Conservation (phyloP, 2,888 invertebrate species). For the Caenorhabditis zanzibari region DNA sequence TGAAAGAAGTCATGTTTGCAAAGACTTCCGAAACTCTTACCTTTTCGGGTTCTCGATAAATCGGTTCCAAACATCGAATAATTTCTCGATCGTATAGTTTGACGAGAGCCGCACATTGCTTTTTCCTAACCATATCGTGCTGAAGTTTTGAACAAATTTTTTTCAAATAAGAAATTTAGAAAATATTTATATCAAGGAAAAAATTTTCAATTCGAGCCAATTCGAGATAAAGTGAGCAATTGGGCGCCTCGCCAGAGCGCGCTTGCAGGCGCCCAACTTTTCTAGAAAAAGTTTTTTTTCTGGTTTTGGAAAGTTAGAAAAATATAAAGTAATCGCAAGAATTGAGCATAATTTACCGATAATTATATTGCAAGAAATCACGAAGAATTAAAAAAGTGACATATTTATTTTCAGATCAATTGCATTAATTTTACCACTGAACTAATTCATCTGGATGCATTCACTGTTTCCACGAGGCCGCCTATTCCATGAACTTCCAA, state of each 20-base stretch:
- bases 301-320: not conserved
- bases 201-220: constrained; percentile 4
- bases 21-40: not conserved
- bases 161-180: too few species aligned
- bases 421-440: not conserved
- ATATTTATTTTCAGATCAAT: not conserved
- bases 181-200: too few species aligned
- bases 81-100: constrained; percentile 49
- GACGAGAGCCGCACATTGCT: constrained; percentile 27
- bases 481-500: constrained; percentile 12
- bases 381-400: not conserved
- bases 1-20: not conserved
- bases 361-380: not conserved
- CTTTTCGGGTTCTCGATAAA: constrained; percentile 40
- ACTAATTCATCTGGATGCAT: not conserved
- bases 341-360: too few species aligned
- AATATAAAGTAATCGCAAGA: too few species aligned
- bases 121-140: constrained; percentile 22
- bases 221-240: constrained; percentile 4
- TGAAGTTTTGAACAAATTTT: constrained; percentile 1
- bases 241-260: not conserved
- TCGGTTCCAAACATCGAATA: constrained; percentile 19
- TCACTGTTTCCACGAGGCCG: not conserved
- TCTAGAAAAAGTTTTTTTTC: not conserved
- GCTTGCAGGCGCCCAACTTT: not conserved